Evolutionary conservation across 2,888 invertebrate genomes (phyloP).

Genomic region (Nomada goodeniana): DNA sequence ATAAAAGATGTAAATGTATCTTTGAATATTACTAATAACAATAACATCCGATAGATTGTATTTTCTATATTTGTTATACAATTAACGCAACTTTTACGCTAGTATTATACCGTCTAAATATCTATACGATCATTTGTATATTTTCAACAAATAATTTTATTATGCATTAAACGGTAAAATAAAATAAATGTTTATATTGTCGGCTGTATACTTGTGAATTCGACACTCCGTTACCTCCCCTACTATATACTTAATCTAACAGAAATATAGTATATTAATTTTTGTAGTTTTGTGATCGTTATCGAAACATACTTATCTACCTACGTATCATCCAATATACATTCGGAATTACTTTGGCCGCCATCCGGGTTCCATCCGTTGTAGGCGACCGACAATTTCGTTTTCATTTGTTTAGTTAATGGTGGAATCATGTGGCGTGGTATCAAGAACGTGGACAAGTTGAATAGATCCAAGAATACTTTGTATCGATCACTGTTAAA

Average conservation of each 20-base stretch:
- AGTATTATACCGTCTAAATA: conserved; percentile 5
- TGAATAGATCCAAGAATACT: conserved; percentile 98
- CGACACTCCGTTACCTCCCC: background rate
- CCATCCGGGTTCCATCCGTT: conserved; percentile 85
- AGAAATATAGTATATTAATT: conserved; percentile 16
- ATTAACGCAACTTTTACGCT: conserved; percentile 21
- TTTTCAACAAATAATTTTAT: conserved; percentile 35
- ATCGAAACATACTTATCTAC: background rate
- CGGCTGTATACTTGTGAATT: background rate
- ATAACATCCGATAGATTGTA: conserved; percentile 18
- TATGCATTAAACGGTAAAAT: conserved; percentile 14
- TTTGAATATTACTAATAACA: conserved; percentile 25
- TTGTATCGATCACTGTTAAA: conserved; percentile 97
- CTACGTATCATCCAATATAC: conserved; percentile 58
- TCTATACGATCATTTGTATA: conserved; percentile 29
- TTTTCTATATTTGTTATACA: conserved; percentile 30
- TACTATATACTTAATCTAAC: background rate
- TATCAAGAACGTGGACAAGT: conserved; percentile 97
- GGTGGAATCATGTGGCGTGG: conserved; percentile 96
- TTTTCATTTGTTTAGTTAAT: conserved; percentile 93
- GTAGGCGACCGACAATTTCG: conserved; percentile 88
- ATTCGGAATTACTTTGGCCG: conserved; percentile 74
- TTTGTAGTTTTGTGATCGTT: conserved; percentile 1
- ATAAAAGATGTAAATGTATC: background rate
- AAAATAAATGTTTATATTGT: conserved; percentile 23